Base-by-base conservation (phyloP, 2,113 vertebrate genomes). In the Lepidothrix coronata region DNA sequence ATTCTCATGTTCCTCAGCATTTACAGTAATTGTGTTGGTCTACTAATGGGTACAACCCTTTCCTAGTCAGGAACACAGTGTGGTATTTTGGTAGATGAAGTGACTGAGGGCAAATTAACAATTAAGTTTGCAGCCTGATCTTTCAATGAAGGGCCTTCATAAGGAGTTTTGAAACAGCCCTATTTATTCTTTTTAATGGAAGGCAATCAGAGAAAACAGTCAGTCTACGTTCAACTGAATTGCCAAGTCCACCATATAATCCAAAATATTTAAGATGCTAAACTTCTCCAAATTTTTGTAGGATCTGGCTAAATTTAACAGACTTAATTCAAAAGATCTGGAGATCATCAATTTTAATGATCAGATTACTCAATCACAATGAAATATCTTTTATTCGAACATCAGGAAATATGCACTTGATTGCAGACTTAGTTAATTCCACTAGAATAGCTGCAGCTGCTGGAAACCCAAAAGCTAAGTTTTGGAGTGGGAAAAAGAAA, bases 261-360 rank as follows among this genome's bases (percentile, higher is more conserved):
- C 88, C 95, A 87, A 96, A 95, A 71, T 93, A 95, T 91, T 91
- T 87, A 92, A 63, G 71, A 78, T 82, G 85, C 52, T 88, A 72
- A 95, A 81, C 48, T 85, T 90, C 59, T 88, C 85, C 86, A 79
- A 65, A 14, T 89, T 73, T 88, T 95, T 84, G 35, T 63, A 88
- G 96, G 57, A 82, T 87, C 76, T 91, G 61, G 25, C 85, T 65
- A 82, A 96, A 68, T 83, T 95, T 93, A 92, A 80, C 55, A 83
- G 77, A 78, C 77, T 94, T 97, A 96, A 95, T 84, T 89, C 90
- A 96, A 75, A 95, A 97, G 96, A 96, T 91, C 88, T 89, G 66
- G 67, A 83, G 59, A 91, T 57, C 62, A 70, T 94, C 1, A 10
- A 88, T 89, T 80, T 91, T 70, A 97, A 96, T 76, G 77, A 74